Base-by-base conservation (phyloP, 2,113 vertebrate species). In the Hypanus sabinus region DNA sequence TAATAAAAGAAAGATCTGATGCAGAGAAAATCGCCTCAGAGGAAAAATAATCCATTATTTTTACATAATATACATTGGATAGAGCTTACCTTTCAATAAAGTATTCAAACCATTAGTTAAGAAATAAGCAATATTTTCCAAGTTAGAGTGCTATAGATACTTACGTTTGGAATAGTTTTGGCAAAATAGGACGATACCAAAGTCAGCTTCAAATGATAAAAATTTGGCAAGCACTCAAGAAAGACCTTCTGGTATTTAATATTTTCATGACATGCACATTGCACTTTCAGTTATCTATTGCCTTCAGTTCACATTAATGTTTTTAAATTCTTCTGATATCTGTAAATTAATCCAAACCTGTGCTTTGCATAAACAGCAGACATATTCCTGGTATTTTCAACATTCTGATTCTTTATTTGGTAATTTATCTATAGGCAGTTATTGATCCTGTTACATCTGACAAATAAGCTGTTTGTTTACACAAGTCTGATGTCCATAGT, bases 261-360 rank as follows among this genome's bases (percentile, higher is more conserved):
- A 70, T 93, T 93, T 93, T 33, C 22, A 73, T 36, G 55, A 27
- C 73, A 55, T 75, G 70, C 33, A 93, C 70, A 73, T 46, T 93
- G 65, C 70, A 75, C 91, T 27, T 93, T 71, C 91, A 55, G 36
- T 93, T 93, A 70, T 73, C 68, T 93, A 70, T 71, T 92, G 68
- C 65, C 90, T 65, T 71, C 16, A 71, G 68, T 65, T 71, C 90
- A 38, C 65, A 70, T 22, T 92, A 92, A 92, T 92, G 90, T 65
- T 92, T 70, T 92, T 92, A 92, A 71, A 33, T 38, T 71, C 90
- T 71, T 65, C 68, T 33, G 70, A 92, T 92, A 71, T 92, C 90
- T 24, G 90, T 92, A 71, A 92, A 73, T 92, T 33, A 20, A 92
- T 92, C 70, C 36, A 71, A 71, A 70, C 71, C 65, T 71, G 88